Conservation (phyloP, 2,888 invertebrate genomes). For the Linyphia triangularis region DNA sequence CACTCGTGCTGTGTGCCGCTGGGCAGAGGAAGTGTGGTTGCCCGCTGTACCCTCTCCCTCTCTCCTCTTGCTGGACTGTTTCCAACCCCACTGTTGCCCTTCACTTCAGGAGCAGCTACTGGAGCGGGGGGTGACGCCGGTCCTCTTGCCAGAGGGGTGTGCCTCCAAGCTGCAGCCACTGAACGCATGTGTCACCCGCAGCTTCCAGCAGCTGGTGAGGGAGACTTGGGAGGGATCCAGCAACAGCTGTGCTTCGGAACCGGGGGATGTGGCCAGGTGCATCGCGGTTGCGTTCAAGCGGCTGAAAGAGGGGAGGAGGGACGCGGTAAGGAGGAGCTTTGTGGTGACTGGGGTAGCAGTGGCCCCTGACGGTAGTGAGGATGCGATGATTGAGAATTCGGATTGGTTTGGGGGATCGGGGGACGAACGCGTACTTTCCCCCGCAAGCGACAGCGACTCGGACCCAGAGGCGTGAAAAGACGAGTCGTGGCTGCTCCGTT, state of each 20-base stretch:
- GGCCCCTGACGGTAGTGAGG: conserved; percentile 63
- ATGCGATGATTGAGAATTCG: conserved; percentile 57
- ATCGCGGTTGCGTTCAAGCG: conserved; percentile 49
- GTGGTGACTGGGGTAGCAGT: conserved; percentile 68
- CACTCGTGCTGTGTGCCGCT: conserved; percentile 12
- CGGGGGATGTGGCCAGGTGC: conserved; percentile 52
- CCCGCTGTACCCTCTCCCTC: conserved; percentile 60
- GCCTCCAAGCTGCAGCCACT: conserved; percentile 71
- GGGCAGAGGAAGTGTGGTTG: conserved; percentile 66
- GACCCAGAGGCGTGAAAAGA: no score
- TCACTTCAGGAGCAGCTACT: conserved; percentile 56
- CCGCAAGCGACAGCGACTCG: conserved; percentile 53
- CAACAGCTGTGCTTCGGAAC: neutral
- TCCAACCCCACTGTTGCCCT: conserved; percentile 45
- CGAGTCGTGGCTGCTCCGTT: neutral
- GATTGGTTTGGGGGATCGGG: conserved; percentile 70
- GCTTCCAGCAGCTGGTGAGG: conserved; percentile 56
- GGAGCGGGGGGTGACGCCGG: conserved; percentile 66
- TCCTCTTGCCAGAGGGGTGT: conserved; percentile 71
- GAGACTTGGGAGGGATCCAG: conserved; percentile 53
- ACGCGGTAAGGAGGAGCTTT: conserved; percentile 69
- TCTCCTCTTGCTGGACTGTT: conserved; percentile 67
- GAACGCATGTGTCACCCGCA: conserved; percentile 50
- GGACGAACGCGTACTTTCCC: conserved; percentile 69
- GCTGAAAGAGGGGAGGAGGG: conserved; percentile 33